Evolutionary conservation across 2,888 invertebrate species (phyloP), one percentile per base, ranked within the genome.

Genomic region (Brassicogethes aeneus): DNA sequence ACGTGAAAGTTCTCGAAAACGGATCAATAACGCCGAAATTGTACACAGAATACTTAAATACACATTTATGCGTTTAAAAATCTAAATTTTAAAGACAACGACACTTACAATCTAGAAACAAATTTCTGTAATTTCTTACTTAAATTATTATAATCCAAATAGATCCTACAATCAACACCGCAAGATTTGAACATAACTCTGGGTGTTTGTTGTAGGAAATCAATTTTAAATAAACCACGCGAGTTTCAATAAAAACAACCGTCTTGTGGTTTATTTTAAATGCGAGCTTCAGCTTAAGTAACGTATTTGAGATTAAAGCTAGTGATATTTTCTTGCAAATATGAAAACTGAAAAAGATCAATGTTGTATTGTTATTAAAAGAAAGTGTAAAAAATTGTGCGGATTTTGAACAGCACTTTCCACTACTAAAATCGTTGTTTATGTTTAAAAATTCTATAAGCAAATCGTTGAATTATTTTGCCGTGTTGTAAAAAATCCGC

Each of bases 341-440:
- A 42, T 48, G 50, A 47, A 49, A 57, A 56, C 57, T 47, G 50
- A 54, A 57, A 57, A 61, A 70, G 74, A 76, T 77, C 73, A 76
- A 77, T 76, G 77, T 77, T 77, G 77, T 77, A 77, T 77, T 77
- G 77, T 77, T 75, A 70, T 57, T 23, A 23, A 23, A 10, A 23
- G 23, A 7, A 10, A 23, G 5, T 10, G 23, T 23, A 23, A 5
- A 23, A 5, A 7, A 23, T 23, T 23, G 5, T 23, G 23, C 5
- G 23, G n/a, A n/a, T n/a, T n/a, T n/a, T n/a, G n/a, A n/a, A n/a
- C n/a, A n/a, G n/a, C n/a, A n/a, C n/a, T n/a, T n/a, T n/a, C n/a
- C n/a, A n/a, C n/a, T n/a, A n/a, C n/a, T n/a, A n/a, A n/a, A n/a
- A n/a, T n/a, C n/a, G n/a, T n/a, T n/a, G n/a, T n/a, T n/a, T n/a